These are phyloP conservation scores for Syncerus caffer DNA, from an alignment of 2,797 vertebrate genomes.

Conservation along the genomic window DNA sequence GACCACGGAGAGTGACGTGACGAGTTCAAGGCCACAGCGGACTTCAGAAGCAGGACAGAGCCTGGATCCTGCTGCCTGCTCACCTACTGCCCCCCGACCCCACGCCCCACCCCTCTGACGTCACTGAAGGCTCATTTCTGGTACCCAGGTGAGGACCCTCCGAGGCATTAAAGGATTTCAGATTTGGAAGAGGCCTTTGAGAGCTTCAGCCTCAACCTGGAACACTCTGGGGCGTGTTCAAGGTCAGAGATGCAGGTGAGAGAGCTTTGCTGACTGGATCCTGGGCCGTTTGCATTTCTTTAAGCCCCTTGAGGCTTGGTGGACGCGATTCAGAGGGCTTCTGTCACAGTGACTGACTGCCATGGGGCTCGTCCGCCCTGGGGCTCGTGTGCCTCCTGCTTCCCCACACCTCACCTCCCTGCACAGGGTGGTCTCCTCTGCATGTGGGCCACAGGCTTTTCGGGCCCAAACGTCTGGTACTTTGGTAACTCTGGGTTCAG, in stretches of 20 bases:
- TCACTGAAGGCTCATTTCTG: neutral
- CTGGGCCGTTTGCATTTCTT: neutral
- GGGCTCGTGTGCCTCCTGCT: neutral
- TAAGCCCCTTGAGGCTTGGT: neutral
- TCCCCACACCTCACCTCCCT: neutral
- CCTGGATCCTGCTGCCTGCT: neutral
- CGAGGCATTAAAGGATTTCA: neutral
- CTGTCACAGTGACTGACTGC: neutral
- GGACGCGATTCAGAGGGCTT: neutral
- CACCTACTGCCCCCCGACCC: fast-evolving
- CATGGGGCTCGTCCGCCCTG: neutral
- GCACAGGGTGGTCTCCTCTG: neutral
- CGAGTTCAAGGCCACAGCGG: neutral
- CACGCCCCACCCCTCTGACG: neutral
- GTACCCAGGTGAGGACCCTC: neutral
- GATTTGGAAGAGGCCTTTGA: neutral
- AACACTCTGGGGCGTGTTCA: neutral
- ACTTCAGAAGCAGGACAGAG: neutral
- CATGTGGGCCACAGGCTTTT: neutral
- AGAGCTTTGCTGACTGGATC: neutral
- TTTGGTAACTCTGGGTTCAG: neutral
- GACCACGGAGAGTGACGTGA: fast-evolving
- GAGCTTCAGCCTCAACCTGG: neutral
- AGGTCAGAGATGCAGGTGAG: neutral
- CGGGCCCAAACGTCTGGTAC: neutral